Conservation (phyloP, 2,113 vertebrate species). For the Polyodon spathula region DNA sequence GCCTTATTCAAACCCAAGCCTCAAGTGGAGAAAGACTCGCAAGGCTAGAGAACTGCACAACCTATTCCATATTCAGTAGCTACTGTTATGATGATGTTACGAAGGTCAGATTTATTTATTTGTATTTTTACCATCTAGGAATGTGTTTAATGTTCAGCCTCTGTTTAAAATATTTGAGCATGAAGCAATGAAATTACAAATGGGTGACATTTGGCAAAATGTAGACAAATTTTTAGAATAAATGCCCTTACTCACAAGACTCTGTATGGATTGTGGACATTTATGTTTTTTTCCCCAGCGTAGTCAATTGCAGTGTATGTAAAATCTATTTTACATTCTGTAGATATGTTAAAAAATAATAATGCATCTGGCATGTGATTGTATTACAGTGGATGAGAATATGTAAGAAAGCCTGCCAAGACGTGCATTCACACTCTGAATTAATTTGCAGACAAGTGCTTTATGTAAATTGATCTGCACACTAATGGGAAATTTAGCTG, state of each 20-base stretch:
- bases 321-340: background rate
- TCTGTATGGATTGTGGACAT: background rate
- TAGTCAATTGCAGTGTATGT: background rate
- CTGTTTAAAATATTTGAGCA: conserved; percentile 18
- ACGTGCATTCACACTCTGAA: background rate
- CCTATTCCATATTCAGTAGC: too few relatives aligned
- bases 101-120: conserved; percentile 33
- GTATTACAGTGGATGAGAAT: background rate
- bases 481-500: background rate
- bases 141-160: conserved; percentile 21
- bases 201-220: background rate
- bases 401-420: background rate
- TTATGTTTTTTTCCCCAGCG: background rate
- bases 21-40: too few relatives aligned
- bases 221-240: background rate
- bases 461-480: background rate
- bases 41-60: too few relatives aligned
- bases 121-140: conserved; percentile 43
- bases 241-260: background rate
- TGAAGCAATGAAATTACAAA: background rate
- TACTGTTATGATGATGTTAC: too few relatives aligned
- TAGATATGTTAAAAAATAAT: background rate
- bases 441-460: background rate
- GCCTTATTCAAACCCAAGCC: too few relatives aligned
- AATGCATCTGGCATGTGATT: background rate